phyloP scores from a whole-genome alignment of 2,888 invertebrate species.

The Megastigmus dorsalis region DNA sequence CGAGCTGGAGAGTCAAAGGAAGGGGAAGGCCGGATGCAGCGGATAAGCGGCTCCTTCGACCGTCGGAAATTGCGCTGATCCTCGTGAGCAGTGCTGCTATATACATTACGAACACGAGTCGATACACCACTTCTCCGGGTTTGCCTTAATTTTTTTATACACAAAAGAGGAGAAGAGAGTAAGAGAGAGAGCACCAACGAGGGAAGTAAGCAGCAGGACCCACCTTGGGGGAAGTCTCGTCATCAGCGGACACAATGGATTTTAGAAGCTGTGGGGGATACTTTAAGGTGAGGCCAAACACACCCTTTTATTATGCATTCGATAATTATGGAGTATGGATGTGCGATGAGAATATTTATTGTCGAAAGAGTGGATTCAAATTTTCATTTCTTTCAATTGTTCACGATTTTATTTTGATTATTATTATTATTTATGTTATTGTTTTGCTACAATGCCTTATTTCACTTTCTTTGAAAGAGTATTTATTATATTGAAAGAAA shows the following conservation, averaged over 20 bases:
- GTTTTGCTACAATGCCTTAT: too few species aligned
- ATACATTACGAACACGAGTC: background rate
- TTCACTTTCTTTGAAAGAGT: too few species aligned
- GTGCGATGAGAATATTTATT: too few species aligned
- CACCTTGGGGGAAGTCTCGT: conserved; percentile 34
- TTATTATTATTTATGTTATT: too few species aligned
- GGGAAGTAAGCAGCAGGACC: conserved; percentile 22
- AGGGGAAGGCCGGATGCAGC: conserved; percentile 29
- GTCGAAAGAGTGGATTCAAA: too few species aligned
- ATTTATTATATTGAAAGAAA: too few species aligned
- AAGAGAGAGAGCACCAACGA: background rate
- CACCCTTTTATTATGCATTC: too few species aligned
- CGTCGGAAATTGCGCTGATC: conserved; percentile 37
- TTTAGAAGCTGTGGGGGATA: conserved; percentile 33
- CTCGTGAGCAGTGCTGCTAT: conserved; percentile 1
- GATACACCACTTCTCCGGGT: conserved; percentile 36
- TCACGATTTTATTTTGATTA: too few species aligned
- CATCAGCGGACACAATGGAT: conserved; percentile 49
- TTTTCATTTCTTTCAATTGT: too few species aligned
- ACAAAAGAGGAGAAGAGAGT: background rate
- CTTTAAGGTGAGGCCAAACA: conserved; percentile 51
- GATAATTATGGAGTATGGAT: too few species aligned
- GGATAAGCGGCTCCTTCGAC: conserved; percentile 7
- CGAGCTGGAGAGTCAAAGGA: background rate
- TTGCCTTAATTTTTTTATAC: conserved; percentile 50